Percentiles rank a stretch among this genome's conserved stretches.
Conservation (phyloP, 1,140 invertebrate species). For the Drosophila dunni region DNA sequence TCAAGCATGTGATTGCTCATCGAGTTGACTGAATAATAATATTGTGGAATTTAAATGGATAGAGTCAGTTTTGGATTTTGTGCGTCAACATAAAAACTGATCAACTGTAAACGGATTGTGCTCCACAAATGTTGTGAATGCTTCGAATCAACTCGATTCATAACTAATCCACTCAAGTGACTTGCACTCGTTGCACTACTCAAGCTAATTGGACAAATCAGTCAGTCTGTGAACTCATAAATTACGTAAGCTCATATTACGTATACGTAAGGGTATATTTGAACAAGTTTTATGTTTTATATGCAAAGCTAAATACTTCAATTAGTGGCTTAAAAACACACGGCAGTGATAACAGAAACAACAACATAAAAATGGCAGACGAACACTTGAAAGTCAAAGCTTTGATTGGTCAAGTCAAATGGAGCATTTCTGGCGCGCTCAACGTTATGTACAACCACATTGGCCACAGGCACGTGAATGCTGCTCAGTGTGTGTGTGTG, state of each 20-base stretch:
- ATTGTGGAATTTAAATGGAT: constrained; percentile 23
- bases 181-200: constrained; percentile 16
- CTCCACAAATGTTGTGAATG: constrained; percentile 3
- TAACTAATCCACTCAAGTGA: constrained; percentile 24
- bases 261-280: constrained; percentile 12
- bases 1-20: constrained; percentile 48
- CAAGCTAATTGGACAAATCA: constrained; percentile 22
- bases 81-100: constrained; percentile 19
- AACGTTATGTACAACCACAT: constrained; percentile 35
- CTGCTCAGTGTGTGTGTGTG: not conserved
- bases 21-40: constrained; percentile 31
- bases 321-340: constrained; percentile 58
- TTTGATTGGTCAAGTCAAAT: constrained; percentile 72
- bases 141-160: constrained; percentile 1
- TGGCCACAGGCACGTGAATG: constrained; percentile 68
- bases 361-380: constrained; percentile 12
- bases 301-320: constrained; percentile 64
- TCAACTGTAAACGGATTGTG: constrained; percentile 27
- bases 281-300: constrained; percentile 39
- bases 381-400: constrained; percentile 67
- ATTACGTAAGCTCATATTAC: not conserved
- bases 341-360: constrained; percentile 1
- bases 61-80: not conserved
- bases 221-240: constrained; percentile 32
- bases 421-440: constrained; percentile 40